phyloP scores from a whole-genome alignment of 2,797 vertebrate genomes.

The Falco cherrug region DNA sequence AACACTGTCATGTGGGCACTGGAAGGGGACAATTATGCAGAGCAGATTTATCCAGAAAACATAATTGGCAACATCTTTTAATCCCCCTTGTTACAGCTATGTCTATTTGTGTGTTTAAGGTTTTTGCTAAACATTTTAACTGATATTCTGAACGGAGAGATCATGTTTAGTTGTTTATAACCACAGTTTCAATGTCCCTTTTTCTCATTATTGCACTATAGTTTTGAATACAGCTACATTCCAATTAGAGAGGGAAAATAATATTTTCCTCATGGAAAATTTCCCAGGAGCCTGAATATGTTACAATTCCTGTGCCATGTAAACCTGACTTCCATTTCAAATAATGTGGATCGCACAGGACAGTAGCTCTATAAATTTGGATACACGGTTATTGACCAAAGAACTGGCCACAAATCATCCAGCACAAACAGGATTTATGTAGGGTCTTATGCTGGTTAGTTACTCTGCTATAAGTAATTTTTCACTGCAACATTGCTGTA shows the following conservation, averaged over 20 bases:
- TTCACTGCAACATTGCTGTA: background rate
- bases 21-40: background rate
- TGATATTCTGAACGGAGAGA: background rate
- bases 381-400: background rate
- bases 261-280: background rate
- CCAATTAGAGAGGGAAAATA: background rate
- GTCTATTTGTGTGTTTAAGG: background rate
- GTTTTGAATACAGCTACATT: background rate
- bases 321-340: conserved; percentile 14
- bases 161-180: background rate
- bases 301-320: background rate
- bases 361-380: background rate
- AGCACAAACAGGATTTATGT: conserved; percentile 31
- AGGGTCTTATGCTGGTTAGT: background rate
- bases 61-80: background rate
- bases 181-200: background rate
- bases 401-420: conserved; percentile 4
- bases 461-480: conserved; percentile 5
- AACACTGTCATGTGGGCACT: background rate
- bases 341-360: background rate
- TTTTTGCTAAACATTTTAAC: background rate
- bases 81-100: background rate
- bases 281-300: background rate
- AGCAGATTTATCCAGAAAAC: background rate
- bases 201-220: background rate